phyloP scores from a whole-genome alignment of 2,113 vertebrate genomes.

The Stictonetta naevosa region DNA sequence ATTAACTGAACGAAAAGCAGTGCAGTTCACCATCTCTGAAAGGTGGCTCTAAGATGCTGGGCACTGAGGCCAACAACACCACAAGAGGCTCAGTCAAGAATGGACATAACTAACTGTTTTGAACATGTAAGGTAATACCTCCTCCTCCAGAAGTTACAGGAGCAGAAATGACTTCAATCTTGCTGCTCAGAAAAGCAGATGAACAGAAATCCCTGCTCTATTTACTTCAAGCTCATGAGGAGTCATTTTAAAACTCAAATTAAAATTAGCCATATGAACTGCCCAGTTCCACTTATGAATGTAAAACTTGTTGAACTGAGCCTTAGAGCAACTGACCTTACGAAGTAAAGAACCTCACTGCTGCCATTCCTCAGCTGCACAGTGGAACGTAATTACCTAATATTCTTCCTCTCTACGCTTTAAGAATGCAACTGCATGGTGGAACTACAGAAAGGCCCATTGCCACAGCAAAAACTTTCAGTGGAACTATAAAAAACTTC shows the following conservation, averaged over 20 bases:
- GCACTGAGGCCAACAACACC: background rate
- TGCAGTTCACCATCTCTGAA: background rate
- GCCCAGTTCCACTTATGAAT: background rate
- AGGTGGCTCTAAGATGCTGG: background rate
- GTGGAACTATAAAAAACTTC: background rate
- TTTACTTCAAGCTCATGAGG: background rate
- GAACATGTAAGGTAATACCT: accelerated
- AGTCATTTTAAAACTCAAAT: background rate
- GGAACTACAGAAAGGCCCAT: background rate
- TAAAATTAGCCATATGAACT: background rate
- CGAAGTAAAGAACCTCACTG: background rate
- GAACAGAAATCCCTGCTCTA: background rate
- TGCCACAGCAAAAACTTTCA: background rate
- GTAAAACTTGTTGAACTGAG: background rate
- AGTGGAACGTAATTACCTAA: background rate
- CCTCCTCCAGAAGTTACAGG: background rate
- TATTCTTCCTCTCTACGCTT: background rate
- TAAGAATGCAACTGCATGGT: background rate
- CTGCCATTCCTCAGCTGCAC: background rate
- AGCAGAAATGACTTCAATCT: background rate
- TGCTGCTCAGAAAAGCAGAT: background rate
- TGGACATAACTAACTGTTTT: background rate
- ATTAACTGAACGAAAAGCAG: background rate
- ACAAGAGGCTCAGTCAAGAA: background rate
- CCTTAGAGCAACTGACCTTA: background rate